Evolutionary conservation across 2,797 vertebrate species (phyloP).

Genomic region (Leptoclinus maculatus): DNA sequence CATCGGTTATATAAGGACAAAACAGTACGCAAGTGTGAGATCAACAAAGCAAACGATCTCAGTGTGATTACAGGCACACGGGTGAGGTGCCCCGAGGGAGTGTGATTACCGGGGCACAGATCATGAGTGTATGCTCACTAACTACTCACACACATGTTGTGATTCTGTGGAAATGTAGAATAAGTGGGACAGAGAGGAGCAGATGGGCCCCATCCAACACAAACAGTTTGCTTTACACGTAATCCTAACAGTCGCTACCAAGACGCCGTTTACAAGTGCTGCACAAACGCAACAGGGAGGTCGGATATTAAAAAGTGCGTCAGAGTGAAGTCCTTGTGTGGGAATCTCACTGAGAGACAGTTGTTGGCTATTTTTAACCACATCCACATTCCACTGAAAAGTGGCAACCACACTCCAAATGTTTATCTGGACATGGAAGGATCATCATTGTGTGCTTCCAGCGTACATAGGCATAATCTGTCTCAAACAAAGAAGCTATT

Average conservation of each 20-base stretch:
- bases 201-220: constrained; percentile 11
- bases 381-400: constrained; percentile 6
- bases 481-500: background rate
- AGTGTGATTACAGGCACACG: background rate
- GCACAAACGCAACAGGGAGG: background rate
- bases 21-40: background rate
- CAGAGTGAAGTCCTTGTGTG: background rate
- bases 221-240: background rate
- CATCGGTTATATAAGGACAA: background rate
- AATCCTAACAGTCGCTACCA: background rate
- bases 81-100: background rate
- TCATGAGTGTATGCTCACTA: background rate
- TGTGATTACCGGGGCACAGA: constrained; percentile 22
- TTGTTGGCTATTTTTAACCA: constrained; percentile 33
- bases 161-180: background rate
- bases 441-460: constrained; percentile 5
- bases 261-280: constrained; percentile 11
- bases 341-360: background rate
- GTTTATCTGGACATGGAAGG: background rate
- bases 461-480: background rate
- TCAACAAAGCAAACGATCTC: too few relatives aligned
- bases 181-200: constrained; percentile 8
- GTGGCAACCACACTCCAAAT: background rate
- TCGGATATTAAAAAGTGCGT: background rate
- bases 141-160: background rate